Conservation (phyloP, 2,113 vertebrate species). For the Myotis davidii region DNA sequence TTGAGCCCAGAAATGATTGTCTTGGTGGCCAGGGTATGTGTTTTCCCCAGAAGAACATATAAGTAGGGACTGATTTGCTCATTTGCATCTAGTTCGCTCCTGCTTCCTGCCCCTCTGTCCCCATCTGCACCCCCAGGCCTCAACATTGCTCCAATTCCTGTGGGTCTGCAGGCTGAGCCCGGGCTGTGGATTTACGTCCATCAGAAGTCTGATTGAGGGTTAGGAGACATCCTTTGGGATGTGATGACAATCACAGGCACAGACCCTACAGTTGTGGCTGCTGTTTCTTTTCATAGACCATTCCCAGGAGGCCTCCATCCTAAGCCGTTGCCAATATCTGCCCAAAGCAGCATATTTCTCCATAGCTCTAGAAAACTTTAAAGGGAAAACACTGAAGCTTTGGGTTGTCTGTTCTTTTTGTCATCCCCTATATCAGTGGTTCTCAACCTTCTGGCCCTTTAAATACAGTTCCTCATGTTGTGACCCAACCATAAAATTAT, state of each 20-base stretch:
- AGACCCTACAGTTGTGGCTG: conserved; percentile 14
- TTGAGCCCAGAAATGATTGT: conserved; percentile 76
- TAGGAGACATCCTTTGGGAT: conserved; percentile 35
- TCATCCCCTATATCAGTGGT: neutral
- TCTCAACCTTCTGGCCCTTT: too few species aligned
- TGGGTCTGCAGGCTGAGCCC: neutral
- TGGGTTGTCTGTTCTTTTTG: neutral
- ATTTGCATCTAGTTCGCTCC: neutral
- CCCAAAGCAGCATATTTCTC: neutral
- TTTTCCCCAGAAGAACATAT: conserved; percentile 59
- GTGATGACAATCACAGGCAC: conserved; percentile 39
- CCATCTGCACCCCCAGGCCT: neutral
- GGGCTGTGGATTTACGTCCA: neutral
- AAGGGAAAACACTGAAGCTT: neutral
- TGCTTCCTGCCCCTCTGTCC: neutral
- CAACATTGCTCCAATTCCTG: neutral
- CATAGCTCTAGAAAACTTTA: neutral
- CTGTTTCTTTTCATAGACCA: conserved; percentile 48
- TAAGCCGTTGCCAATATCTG: conserved; percentile 11
- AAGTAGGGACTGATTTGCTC: conserved; percentile 46
- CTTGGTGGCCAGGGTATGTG: conserved; percentile 63
- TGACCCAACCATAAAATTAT: too few species aligned
- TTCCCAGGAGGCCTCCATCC: neutral
- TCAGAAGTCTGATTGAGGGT: conserved; percentile 45
- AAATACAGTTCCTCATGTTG: too few species aligned